Conservation (phyloP, 2,888 invertebrate species). For the Labia minor region DNA sequence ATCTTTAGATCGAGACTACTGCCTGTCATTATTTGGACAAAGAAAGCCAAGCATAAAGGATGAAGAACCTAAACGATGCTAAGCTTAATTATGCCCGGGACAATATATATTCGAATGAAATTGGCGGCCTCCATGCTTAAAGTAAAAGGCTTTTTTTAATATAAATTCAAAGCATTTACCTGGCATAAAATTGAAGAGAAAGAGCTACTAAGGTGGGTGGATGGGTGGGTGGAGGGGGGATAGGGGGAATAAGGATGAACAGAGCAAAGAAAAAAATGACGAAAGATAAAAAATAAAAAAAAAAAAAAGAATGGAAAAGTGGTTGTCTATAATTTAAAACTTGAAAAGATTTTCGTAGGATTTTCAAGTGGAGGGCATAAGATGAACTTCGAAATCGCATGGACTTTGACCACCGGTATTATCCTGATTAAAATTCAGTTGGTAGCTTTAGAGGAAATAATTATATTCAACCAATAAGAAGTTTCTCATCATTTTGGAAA, state of each 20-base stretch:
- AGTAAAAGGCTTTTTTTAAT: not conserved
- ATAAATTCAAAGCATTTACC: not conserved
- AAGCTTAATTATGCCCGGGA: not conserved
- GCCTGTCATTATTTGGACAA: not conserved
- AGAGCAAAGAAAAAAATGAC: not conserved
- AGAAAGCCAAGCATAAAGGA: not conserved
- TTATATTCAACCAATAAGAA: not conserved
- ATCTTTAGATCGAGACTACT: too few relatives aligned
- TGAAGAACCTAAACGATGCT: not conserved
- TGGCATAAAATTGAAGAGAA: not conserved
- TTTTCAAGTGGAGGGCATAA: not conserved
- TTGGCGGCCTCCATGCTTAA: not conserved
- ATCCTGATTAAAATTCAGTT: not conserved
- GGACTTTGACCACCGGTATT: not conserved
- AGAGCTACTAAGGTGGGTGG: not conserved
- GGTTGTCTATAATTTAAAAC: not conserved
- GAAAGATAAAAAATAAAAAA: not conserved
- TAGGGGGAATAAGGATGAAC: not conserved
- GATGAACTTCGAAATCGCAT: not conserved
- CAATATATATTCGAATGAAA: not conserved
- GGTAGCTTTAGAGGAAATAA: not conserved
- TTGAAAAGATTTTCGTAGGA: not conserved
- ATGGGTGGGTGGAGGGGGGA: not conserved
- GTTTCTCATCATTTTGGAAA: not conserved
- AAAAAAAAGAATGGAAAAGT: not conserved